Percentiles rank a stretch among this genome's conserved stretches.
These are phyloP conservation scores for Vanessa cardui DNA, from an alignment of 2,888 invertebrate genomes.

Conservation along the genomic window DNA sequence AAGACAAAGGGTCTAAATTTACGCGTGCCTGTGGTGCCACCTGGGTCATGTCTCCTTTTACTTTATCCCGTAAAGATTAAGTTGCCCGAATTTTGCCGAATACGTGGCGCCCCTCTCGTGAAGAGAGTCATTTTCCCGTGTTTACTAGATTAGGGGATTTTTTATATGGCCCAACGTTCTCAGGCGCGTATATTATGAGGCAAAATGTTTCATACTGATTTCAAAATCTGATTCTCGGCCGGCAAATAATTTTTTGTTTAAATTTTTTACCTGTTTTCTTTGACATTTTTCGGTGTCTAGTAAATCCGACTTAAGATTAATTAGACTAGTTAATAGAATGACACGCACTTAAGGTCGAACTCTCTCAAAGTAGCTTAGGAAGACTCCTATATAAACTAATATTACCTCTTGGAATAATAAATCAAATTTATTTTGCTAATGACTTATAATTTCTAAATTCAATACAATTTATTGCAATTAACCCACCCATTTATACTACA, in stretches of 20 bases:
- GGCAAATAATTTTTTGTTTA: not conserved
- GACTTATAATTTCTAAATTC: no score
- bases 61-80: constrained; percentile 81
- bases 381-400: no score
- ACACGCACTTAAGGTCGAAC: no score
- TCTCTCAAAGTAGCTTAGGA: no score
- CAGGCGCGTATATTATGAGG: constrained; percentile 39
- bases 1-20: constrained; percentile 72
- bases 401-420: no score
- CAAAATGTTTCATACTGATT: constrained; percentile 25
- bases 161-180: constrained; percentile 75
- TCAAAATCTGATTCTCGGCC: not conserved
- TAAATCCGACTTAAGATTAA: no score
- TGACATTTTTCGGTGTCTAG: no score
- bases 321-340: no score
- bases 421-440: no score
- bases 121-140: constrained; percentile 81
- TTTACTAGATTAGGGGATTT: constrained; percentile 81
- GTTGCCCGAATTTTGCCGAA: constrained; percentile 72
- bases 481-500: no score
- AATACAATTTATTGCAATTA: no score
- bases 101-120: constrained; percentile 71
- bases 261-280: not conserved
- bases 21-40: constrained; percentile 68
- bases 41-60: constrained; percentile 82